Evolutionary conservation across 2,113 vertebrate species (phyloP).

Genomic region (Oryzias melastigma): DNA sequence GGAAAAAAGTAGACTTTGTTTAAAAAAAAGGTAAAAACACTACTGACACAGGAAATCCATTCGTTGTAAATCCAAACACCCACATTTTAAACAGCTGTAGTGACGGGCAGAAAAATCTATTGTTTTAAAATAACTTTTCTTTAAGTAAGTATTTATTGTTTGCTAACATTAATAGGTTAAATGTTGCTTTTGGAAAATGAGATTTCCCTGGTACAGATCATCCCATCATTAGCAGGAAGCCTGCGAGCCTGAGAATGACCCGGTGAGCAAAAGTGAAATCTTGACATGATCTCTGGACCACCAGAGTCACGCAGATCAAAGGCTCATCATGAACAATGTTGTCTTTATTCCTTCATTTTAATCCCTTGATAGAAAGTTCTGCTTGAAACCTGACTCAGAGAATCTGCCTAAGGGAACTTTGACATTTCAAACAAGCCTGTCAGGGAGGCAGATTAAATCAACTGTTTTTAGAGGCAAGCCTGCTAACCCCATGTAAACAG

Average conservation of each 20-base stretch:
- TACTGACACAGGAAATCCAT: too few species aligned
- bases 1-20: too few species aligned
- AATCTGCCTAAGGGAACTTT: slow-evolving; percentile 15
- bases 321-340: background rate
- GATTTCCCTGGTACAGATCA: too few species aligned
- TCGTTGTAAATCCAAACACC: too few species aligned
- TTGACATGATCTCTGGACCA: background rate
- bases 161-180: too few species aligned
- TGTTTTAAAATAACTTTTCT: too few species aligned
- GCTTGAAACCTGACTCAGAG: slow-evolving; percentile 1
- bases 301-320: background rate
- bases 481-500: slow-evolving; percentile 12
- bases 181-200: too few species aligned
- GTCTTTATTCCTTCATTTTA: background rate
- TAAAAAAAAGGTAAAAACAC: too few species aligned
- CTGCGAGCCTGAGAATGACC: background rate
- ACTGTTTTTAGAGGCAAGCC: slow-evolving; percentile 14
- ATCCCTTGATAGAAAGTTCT: background rate
- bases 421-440: slow-evolving; percentile 1
- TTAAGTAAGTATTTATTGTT: too few species aligned
- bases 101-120: too few species aligned
- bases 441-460: slow-evolving; percentile 28
- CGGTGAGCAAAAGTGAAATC: slow-evolving; percentile 4
- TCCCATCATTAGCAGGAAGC: background rate
- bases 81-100: too few species aligned